Evolutionary conservation across 1,140 invertebrate species (phyloP), one percentile per base, ranked within the genome.

Genomic region (Meloidogyne chitwoodi): DNA sequence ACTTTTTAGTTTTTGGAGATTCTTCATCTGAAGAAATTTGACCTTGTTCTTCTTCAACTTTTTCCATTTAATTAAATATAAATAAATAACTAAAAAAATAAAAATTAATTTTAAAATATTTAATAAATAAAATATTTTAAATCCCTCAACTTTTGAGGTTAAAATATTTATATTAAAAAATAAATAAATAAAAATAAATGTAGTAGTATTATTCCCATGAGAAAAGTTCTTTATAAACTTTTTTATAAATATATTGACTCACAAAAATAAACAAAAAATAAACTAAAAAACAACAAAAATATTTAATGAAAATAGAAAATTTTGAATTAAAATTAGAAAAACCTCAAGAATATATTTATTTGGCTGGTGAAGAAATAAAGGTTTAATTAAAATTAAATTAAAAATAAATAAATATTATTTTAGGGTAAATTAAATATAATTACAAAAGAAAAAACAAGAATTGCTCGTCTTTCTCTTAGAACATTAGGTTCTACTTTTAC

Each of bases 401-500:
- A 27, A 68, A 66, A 74, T n/a, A 41, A 34, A 24, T 31, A 19
- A 22, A 67, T 27, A 26, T 38, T 56, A 16, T 64, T 82, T 68
- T 63, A 83, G 81, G 81, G 81, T 14, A 66, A 69, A n/a, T 73
- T 83, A 41, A 74, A 79, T 67, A 72, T 83, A 29, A 56, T 38
- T 41, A 73, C 79, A 19, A 73, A 61, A 63, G 74, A 80, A 70
- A 66, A 74, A 48, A 65, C 83, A 63, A 62, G 79, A 48, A 80
- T 83, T 68, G 76, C 77, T 19, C 68, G 84, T 22, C 74, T 83
- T 29, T 73, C 84, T 12, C 26, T 83, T 29, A 31, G 81, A 61
- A 62, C 84, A 29, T n/a, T 77, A 27, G 82, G 82, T n/a, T 44
- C 75, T n/a, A 63, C 65, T 12, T 84, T 85, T 31, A 83, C 82